These are phyloP conservation scores for Zaprionus africanus DNA, from an alignment of 1,140 invertebrate genomes.

Conservation along the genomic window DNA sequence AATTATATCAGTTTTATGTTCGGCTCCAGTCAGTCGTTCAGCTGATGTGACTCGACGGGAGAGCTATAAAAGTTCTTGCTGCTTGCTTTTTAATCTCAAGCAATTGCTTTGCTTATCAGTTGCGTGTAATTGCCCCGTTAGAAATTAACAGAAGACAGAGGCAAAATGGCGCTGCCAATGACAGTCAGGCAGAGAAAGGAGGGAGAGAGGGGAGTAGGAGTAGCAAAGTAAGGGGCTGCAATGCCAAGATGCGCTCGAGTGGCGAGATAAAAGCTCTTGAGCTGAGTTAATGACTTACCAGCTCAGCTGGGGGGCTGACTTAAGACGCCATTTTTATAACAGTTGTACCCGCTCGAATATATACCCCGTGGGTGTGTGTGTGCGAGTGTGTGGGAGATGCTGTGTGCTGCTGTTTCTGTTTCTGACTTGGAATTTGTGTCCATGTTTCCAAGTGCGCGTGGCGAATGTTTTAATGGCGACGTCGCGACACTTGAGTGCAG, in stretches of 20 bases:
- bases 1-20: slow-evolving; percentile 61
- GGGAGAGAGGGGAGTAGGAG: not conserved
- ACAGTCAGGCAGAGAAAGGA: slow-evolving; percentile 21
- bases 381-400: not conserved
- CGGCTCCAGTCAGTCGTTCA: slow-evolving; percentile 60
- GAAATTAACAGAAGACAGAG: slow-evolving; percentile 66
- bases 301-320: slow-evolving; percentile 64
- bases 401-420: slow-evolving; percentile 32
- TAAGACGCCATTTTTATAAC: slow-evolving; percentile 78
- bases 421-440: slow-evolving; percentile 48
- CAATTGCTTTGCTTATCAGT: slow-evolving; percentile 67
- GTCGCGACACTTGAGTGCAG: slow-evolving; percentile 76
- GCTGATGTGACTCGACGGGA: slow-evolving; percentile 10
- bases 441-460: slow-evolving; percentile 72
- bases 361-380: not conserved
- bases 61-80: slow-evolving; percentile 59
- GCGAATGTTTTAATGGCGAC: slow-evolving; percentile 78
- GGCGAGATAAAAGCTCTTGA: slow-evolving; percentile 79
- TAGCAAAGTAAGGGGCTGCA: not conserved
- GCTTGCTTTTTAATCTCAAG: slow-evolving; percentile 66
- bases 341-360: slow-evolving; percentile 1
- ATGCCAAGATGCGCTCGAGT: slow-evolving; percentile 69
- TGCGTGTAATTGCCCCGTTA: slow-evolving; percentile 74
- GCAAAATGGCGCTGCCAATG: slow-evolving; percentile 72
- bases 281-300: slow-evolving; percentile 77